Base-by-base conservation (phyloP, 1,140 invertebrate species). In the Musca domestica region DNA sequence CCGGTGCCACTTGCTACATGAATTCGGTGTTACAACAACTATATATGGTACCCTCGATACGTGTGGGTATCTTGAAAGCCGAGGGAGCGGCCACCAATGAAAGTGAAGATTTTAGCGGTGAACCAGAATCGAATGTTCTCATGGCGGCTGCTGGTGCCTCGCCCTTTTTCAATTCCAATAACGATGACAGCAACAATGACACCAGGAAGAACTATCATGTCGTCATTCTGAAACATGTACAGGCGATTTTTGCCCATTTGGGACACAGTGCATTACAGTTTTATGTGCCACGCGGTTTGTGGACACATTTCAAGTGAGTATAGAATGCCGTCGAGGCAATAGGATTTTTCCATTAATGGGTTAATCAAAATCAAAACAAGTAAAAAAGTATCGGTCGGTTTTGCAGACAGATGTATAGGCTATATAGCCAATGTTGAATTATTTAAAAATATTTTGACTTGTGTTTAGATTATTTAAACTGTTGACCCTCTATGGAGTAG, bases 1-100 rank as follows among this genome's bases (percentile, higher is more conserved):
- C 95, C 30, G 97, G 97, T 17, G 96, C 97, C 27, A 99, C 97
- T 0, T 99, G 97, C 82, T 99, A 99, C 82, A 99, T 99, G 97
- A 99, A 99, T 83, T 98, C 95, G 15, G 95, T 99, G 52, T 83
- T 99, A 70, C 96, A 99, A 83, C 96, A 98, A 82, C 84, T 98
- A 27, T 98, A 95, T 77, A 98, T 98, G 93, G 95, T 98, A 63
- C 91, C 93, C 58, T 92, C 92, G 63, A 94, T 98, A 41, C 86
- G 95, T 23, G 87, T 92, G 72, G 92, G 92, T 22, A 74, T 89
- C 89, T 72, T 87, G 90, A 71, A 87, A 84, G 73, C 93, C 86
- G 70, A 73, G 77, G 95, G 95, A 3, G 94, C 94, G n/a, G 91
- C 89, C 0, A 92, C 88, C 56, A 95, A 96, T 78, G 85, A 88